Evolutionary conservation across 2,888 invertebrate genomes (phyloP), one percentile per base, ranked within the genome.

Genomic region (Barypeithes pellucidus): DNA sequence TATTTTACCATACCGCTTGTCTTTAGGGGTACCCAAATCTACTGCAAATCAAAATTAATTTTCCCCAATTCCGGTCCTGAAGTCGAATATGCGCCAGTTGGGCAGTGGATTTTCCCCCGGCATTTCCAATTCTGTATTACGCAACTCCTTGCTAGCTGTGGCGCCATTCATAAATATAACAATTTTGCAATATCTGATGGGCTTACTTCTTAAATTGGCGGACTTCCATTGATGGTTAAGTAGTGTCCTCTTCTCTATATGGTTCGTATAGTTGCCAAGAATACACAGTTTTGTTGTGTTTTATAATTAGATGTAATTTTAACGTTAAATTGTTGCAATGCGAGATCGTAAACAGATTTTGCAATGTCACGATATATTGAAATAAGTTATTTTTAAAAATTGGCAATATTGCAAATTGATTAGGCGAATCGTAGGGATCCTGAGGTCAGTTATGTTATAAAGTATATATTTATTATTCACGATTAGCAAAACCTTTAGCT

Each of bases 101-200:
- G 73, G 63, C 59, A 73, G 57, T 71, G 67, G 71, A 67, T 52
- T 73, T 66, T 71, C 69, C 43, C 60, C 52, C 33, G 22, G 43
- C 39, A 52, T 59, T 69, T 69, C 66, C 57, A 67, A 24, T 57
- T 57, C 22, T 36, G 41, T 66, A 75, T 75, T 75, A 75, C 75
- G 73, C 75, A 75, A 75, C 70, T 72, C 75, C 33, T 67, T 54
- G 41, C 62, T 41, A 47, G 61, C 66, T 61, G 57, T 72, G 69
- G 73, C 69, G 73, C 72, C 75, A 75, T 75, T 75, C 75, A 75
- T 75, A 75, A 75, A 75, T 75, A 73, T 75, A 73, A 73, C 29
- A 47, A 45, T 52, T 63, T 67, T 41, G 24, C 66, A 43, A 22
- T 66, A 62, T 72, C 45, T 67, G 61, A 72, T 61, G 61, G 67